Base-by-base conservation (phyloP, 2,113 vertebrate genomes). In the Hepsetus odoe region DNA sequence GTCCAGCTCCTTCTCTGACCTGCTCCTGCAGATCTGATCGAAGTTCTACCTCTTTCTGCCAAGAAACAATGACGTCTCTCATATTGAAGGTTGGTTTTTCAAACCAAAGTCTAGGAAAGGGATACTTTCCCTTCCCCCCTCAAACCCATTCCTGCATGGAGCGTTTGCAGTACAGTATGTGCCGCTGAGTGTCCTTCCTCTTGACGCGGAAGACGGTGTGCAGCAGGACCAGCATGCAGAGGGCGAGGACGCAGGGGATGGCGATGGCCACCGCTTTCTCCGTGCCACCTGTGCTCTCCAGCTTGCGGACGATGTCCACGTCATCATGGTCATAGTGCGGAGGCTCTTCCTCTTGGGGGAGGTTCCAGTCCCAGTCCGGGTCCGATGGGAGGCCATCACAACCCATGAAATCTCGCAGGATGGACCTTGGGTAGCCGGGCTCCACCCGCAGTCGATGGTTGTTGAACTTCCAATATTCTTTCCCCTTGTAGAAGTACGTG, bases 161-260 rank as follows among this genome's bases (percentile, higher is more conserved):
- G 93, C 98, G 96, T 94, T 99, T 99, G 93, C 98, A 99, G 95
- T 99, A 99, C 94, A 99, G 96, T 98, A 99, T 98, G 97, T 99
- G 97, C 76, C 97, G 95, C 83, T 97, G 96, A 46, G 96, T 98
- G 94, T 97, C 97, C 95, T 99, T 99, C 91, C 96, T 95, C 92
- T 97, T 96, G 92, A 99, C 98, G 89, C 98, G 98, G 92, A 99
- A 96, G 88, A 99, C 95, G 62, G 97, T 99, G 94, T 98, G 99
- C 90, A 98, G 94, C 90, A 99, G 94, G 85, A 98, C 98, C 89
- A 99, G 96, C 90, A 99, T 96, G 92, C 98, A 99, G 88, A 99
- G 94, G 78, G 97, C 97, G 95, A 99, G 88, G 85, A 98, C 95
- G 83, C 97, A 99, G 51, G 98, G 97, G 83, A 99, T 98, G 87